Conservation (phyloP, 2,888 invertebrate species). For the Anticlea derivata region DNA sequence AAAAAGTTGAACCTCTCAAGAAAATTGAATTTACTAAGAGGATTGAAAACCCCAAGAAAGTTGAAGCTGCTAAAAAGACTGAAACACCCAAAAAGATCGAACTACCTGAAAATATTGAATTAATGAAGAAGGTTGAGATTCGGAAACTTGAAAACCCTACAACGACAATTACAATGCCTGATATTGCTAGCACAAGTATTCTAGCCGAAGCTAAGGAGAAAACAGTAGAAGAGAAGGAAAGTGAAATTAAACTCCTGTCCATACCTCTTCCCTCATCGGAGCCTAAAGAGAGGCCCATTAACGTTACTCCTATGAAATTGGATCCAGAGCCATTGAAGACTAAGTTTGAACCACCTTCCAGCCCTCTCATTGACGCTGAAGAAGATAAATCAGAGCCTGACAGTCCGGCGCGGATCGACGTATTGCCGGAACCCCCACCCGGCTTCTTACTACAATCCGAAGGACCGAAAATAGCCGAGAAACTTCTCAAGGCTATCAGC, state of each 20-base stretch:
- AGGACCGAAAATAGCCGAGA: slow-evolving; percentile 85
- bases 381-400: slow-evolving; percentile 80
- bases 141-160: slow-evolving; percentile 25
- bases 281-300: slow-evolving; percentile 41
- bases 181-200: slow-evolving; percentile 24
- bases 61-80: slow-evolving; percentile 39
- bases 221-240: slow-evolving; percentile 36
- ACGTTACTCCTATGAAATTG: slow-evolving; percentile 52
- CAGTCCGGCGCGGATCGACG: slow-evolving; percentile 75
- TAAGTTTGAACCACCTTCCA: slow-evolving; percentile 64
- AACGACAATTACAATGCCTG: slow-evolving; percentile 23
- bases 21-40: slow-evolving; percentile 43
- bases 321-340: slow-evolving; percentile 51
- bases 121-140: slow-evolving; percentile 30
- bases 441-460: slow-evolving; percentile 76
- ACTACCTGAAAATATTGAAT: slow-evolving; percentile 29
- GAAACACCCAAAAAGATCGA: slow-evolving; percentile 27
- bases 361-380: slow-evolving; percentile 74
- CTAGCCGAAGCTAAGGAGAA: slow-evolving; percentile 25
- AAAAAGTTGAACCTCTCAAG: slow-evolving; percentile 8
- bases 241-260: slow-evolving; percentile 42
- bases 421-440: slow-evolving; percentile 77
- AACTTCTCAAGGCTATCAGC: slow-evolving; percentile 84
- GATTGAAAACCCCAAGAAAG: slow-evolving; percentile 42
- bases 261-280: slow-evolving; percentile 52